Conservation (phyloP, 2,797 vertebrate species). For the Muraenolepis orangiensis region DNA sequence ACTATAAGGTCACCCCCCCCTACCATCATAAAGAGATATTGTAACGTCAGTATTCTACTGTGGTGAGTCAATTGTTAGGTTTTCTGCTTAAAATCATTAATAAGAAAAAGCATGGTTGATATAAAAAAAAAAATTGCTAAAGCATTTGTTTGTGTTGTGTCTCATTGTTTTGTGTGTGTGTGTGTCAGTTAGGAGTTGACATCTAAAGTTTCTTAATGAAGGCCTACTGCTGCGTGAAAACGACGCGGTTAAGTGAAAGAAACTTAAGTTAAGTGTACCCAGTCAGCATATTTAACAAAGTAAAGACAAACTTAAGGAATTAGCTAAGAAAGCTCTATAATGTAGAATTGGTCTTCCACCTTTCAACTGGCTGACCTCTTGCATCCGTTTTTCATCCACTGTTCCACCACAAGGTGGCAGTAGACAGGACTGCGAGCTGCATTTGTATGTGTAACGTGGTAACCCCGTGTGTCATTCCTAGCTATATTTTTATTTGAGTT, state of each 20-base stretch:
- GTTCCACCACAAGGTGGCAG: neutral
- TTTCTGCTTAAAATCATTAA: conserved; percentile 4
- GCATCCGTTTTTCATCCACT: no score
- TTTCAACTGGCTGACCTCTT: no score
- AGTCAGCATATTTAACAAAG: no score
- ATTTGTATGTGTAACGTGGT: neutral
- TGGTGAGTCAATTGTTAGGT: conserved; percentile 1
- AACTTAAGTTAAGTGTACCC: no score
- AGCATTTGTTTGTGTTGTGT: neutral
- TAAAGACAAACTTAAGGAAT: no score
- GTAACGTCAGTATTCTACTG: neutral
- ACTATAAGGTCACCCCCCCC: neutral
- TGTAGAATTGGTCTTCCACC: no score
- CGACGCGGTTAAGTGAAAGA: no score
- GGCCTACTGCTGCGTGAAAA: no score
- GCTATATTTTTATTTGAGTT: neutral
- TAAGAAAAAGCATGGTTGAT: neutral
- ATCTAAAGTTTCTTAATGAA: no score
- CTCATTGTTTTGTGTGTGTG: neutral
- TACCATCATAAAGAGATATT: neutral
- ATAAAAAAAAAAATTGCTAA: neutral
- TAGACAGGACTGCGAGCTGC: neutral
- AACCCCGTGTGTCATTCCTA: neutral
- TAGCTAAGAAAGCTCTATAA: no score
- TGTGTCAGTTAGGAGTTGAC: no score